A percentile compares a stretch with the other conserved stretches of the same genome.
Evolutionary conservation across 1,140 invertebrate species (phyloP).

Genomic region (Branchinecta lynchi): DNA sequence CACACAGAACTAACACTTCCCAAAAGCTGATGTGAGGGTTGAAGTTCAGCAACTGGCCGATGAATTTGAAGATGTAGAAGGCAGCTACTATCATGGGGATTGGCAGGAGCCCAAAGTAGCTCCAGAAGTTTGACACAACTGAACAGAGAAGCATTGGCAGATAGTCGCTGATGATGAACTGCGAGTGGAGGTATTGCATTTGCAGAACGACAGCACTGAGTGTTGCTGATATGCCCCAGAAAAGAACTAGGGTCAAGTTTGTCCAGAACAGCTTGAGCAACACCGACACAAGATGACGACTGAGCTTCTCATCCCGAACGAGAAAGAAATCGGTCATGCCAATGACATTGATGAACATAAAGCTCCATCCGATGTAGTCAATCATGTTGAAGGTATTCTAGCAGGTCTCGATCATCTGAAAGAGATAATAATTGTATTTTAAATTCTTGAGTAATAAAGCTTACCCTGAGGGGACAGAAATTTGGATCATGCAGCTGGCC

Average conservation of each 20-base stretch:
- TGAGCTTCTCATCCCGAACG: neutral
- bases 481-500: too few relatives aligned
- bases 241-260: neutral
- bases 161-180: neutral
- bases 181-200: neutral
- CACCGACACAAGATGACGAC: neutral
- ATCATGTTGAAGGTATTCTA: neutral
- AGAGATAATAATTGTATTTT: too few relatives aligned
- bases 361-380: neutral
- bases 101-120: neutral
- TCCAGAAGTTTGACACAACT: neutral
- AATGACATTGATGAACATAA: constrained; percentile 1
- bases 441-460: too few relatives aligned
- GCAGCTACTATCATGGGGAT: neutral
- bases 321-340: neutral
- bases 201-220: neutral
- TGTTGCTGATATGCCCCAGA: neutral
- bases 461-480: too few relatives aligned
- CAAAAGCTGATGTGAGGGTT: neutral
- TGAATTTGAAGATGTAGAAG: neutral
- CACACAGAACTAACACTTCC: constrained; percentile 2
- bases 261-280: neutral
- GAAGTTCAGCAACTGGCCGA: neutral
- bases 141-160: neutral
- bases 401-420: too few relatives aligned